Conservation (phyloP, 1,140 invertebrate species). For the Scaptomyza graminum region DNA sequence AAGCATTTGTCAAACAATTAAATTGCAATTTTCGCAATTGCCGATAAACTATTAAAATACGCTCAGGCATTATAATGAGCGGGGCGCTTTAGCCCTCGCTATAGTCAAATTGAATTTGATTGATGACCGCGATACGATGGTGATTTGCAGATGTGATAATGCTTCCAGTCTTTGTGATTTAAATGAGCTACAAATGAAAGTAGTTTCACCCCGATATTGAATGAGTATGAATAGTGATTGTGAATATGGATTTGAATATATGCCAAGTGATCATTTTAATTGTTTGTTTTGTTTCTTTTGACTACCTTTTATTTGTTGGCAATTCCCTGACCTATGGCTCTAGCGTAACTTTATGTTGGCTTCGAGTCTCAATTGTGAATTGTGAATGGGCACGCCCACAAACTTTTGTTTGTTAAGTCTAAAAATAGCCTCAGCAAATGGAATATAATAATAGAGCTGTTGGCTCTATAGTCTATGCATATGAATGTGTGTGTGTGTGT, state of each 20-base stretch:
- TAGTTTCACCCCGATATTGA: slow-evolving; percentile 29
- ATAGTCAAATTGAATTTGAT: slow-evolving; percentile 51
- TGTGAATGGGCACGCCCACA: slow-evolving; percentile 1
- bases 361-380: background rate
- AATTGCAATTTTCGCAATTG: slow-evolving; percentile 69
- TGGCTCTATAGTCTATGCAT: no score
- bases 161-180: slow-evolving; percentile 64
- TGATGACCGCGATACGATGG: slow-evolving; percentile 46
- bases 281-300: background rate
- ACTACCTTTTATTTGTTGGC: slow-evolving; percentile 5
- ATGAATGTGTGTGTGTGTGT: slow-evolving; percentile 6
- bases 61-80: slow-evolving; percentile 40
- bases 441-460: background rate
- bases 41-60: slow-evolving; percentile 68
- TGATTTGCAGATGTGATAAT: slow-evolving; percentile 42
- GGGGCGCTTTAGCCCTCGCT: background rate
- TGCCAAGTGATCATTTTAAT: slow-evolving; percentile 1
- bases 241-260: slow-evolving; percentile 5
- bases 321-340: slow-evolving; percentile 15
- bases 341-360: slow-evolving; percentile 1
- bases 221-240: slow-evolving; percentile 1
- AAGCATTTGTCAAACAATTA: slow-evolving; percentile 62
- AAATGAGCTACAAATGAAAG: slow-evolving; percentile 78
- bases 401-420: background rate
- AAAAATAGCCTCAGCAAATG: slow-evolving; percentile 22